A percentile compares a stretch with the other conserved stretches of the same genome.
Evolutionary conservation across 2,113 vertebrate species (phyloP).

Genomic region (Chrysemys picta): DNA sequence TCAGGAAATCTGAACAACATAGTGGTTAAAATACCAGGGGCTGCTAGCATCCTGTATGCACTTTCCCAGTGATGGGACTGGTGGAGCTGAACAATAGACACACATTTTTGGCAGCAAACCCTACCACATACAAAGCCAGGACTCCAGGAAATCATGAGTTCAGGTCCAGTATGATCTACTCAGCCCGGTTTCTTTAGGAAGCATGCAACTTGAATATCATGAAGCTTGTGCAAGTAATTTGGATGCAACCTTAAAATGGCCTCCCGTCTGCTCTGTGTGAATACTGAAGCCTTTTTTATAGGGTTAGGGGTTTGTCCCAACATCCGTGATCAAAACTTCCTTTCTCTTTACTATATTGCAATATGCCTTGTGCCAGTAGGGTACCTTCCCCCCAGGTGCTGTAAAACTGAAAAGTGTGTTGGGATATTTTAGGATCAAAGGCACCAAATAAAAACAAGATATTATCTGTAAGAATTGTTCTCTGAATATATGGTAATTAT

Average conservation of each 20-base stretch:
- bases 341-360: not conserved
- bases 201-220: not conserved
- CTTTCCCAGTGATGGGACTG: not conserved
- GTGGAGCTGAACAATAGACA: fast-evolving
- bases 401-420: not conserved
- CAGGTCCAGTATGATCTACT: not conserved
- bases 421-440: not conserved
- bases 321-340: not conserved
- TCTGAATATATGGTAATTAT: slow-evolving; percentile 9
- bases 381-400: not conserved
- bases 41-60: not conserved
- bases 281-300: not conserved
- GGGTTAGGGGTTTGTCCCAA: not conserved
- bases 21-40: not conserved
- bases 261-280: not conserved
- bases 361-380: not conserved
- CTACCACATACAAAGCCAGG: not conserved
- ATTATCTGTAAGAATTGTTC: slow-evolving; percentile 14
- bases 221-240: not conserved
- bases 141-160: not conserved
- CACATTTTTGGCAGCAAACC: not conserved
- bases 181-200: not conserved
- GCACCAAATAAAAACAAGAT: not conserved
- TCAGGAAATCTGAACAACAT: not conserved
- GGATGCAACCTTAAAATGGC: not conserved